Conservation (phyloP, 2,113 vertebrate species). For the Embiotoca jacksoni region DNA sequence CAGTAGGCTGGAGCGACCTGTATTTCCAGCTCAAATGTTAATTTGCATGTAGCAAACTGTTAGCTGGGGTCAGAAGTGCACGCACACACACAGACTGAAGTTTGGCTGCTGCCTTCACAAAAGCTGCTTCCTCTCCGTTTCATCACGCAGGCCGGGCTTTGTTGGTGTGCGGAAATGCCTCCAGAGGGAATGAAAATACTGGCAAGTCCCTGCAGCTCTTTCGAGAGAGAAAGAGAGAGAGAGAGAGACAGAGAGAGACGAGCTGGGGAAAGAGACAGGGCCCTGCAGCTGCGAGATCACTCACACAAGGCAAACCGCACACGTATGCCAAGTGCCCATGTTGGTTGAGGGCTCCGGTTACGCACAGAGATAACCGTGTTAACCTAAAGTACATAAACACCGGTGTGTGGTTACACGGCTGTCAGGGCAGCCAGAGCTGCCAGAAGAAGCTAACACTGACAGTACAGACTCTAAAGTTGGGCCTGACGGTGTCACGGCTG, state of each 20-base stretch:
- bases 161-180: slow-evolving; percentile 87
- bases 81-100: slow-evolving; percentile 37
- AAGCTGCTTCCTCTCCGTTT: slow-evolving; percentile 85
- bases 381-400: slow-evolving; percentile 83
- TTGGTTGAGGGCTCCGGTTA: slow-evolving; percentile 75
- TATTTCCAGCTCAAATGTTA: slow-evolving; percentile 75
- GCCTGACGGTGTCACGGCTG: slow-evolving; percentile 47
- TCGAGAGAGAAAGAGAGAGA: slow-evolving; percentile 52
- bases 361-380: slow-evolving; percentile 78
- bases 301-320: slow-evolving; percentile 48
- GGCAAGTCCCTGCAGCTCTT: slow-evolving; percentile 85
- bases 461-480: slow-evolving; percentile 58
- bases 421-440: slow-evolving; percentile 50
- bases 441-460: slow-evolving; percentile 51
- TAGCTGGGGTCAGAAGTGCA: slow-evolving; percentile 67
- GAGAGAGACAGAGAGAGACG: too few relatives aligned
- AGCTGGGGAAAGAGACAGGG: slow-evolving; percentile 39
- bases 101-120: slow-evolving; percentile 74
- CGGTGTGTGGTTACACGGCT: slow-evolving; percentile 72
- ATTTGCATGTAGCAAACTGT: slow-evolving; percentile 80
- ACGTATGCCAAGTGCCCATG: slow-evolving; percentile 67
- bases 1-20: slow-evolving; percentile 68
- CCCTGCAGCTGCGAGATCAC: slow-evolving; percentile 77
- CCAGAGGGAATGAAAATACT: slow-evolving; percentile 86
- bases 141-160: slow-evolving; percentile 82